Percentiles rank a stretch among this genome's conserved stretches.
Evolutionary conservation across 1,140 invertebrate genomes (phyloP).

Genomic region (Cepaea nemoralis): DNA sequence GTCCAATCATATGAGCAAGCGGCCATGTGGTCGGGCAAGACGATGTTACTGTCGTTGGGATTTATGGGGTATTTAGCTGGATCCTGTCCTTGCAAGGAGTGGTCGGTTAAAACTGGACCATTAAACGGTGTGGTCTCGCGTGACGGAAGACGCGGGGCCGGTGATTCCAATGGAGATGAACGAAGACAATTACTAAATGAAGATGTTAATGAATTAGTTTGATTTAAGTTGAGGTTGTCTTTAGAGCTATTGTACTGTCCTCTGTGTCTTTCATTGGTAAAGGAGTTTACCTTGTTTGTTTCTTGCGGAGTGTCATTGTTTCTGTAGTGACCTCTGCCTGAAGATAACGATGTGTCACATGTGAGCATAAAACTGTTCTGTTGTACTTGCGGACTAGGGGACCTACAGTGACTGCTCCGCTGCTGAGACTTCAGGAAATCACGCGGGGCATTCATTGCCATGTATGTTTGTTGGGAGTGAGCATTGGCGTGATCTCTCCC

Average conservation of each 20-base stretch:
- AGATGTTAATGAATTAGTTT: neutral
- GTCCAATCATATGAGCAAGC: conserved; percentile 37
- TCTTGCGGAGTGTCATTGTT: neutral
- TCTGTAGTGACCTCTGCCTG: neutral
- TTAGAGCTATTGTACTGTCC: neutral
- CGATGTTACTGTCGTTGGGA: neutral
- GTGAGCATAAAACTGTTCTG: neutral
- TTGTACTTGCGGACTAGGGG: neutral
- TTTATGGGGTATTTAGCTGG: neutral
- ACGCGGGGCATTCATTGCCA: conserved; percentile 4
- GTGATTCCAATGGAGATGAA: neutral
- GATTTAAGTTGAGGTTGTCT: neutral
- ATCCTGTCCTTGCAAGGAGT: neutral
- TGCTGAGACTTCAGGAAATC: neutral
- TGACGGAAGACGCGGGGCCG: conserved; percentile 16
- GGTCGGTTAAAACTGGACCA: neutral
- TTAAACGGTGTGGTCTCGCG: neutral
- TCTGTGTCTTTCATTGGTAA: neutral
- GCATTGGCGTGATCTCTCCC: neutral
- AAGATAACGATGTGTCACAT: neutral
- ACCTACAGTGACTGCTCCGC: neutral
- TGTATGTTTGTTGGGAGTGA: neutral
- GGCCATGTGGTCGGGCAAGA: neutral
- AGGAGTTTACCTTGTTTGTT: neutral
- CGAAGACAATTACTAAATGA: neutral